Base-by-base conservation (phyloP, 92 coral and sea anemone genomes). In the Epizoanthus scotinus region DNA sequence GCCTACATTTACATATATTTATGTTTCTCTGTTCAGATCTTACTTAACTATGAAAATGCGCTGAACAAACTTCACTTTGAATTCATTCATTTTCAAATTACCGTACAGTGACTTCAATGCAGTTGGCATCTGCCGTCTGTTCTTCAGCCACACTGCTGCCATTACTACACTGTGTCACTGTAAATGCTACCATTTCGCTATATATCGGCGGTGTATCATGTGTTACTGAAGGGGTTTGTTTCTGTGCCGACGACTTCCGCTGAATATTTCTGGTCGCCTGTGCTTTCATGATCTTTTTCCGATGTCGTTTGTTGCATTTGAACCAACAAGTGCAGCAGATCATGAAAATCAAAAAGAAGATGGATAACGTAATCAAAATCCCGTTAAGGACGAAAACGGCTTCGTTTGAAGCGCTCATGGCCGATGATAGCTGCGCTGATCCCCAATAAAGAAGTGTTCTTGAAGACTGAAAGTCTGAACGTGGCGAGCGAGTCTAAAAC, bases 301-400 rank as follows among this genome's bases (percentile, higher is more conserved):
- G 67, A 59, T 75, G 68, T 20, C 81, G 81, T 55, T 75, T 75
- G 62, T 75, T 75, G 24, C 81, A 75, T 60, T 59, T 75, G 38
- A 75, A 75, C 81, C 81, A 75, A 75, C 81, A 75, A 66, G 68
- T 58, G 31, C 81, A 75, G 31, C 25, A 75, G 68, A 75, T 75
- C 62, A 75, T 24, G 20, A 75, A 75, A 38, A 47, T 25, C n/a
- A 75, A 55, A 26, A 75, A 75, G 56, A 75, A 8, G 55, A 60
- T 67, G 40, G 69, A 75, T 42, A 75, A 75, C 14, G 62, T 40
- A 40, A 75, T 75, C 62, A 75, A 24, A 25, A 75, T 75, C 3
- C 68, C 81, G 62, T 75, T 75, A 36, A 75, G 69, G 63, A 75
- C 67, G 59, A 75, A 75, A 66, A 75, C 69, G 49, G 81, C 81